Percentiles rank a stretch among this genome's conserved stretches.
These are phyloP conservation scores for Gastrophysa polygoni DNA, from an alignment of 2,888 invertebrate species.

Conservation along the genomic window DNA sequence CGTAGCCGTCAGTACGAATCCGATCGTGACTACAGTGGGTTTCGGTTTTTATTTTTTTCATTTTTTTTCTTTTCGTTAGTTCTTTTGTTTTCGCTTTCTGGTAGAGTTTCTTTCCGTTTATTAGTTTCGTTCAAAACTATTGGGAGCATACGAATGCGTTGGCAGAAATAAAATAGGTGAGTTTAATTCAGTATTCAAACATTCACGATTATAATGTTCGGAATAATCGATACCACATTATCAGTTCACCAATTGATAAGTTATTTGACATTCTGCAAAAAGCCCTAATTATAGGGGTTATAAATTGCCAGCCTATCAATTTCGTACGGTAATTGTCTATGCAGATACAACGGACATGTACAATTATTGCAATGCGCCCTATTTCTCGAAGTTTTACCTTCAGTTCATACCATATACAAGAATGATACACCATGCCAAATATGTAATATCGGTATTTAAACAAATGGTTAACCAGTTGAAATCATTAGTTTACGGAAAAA, in stretches of 20 bases:
- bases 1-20: slow-evolving; percentile 38
- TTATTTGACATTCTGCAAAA: slow-evolving; percentile 6
- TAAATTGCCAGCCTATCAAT: not conserved
- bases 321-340: not conserved
- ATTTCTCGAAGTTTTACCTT: too few relatives aligned
- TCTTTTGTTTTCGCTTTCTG: slow-evolving; percentile 48
- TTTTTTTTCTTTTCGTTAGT: slow-evolving; percentile 48
- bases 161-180: slow-evolving; percentile 37
- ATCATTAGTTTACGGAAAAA: not conserved
- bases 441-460: not conserved
- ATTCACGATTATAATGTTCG: slow-evolving; percentile 21
- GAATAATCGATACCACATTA: slow-evolving; percentile 27
- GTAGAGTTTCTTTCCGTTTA: slow-evolving; percentile 30
- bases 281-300: slow-evolving; percentile 6
- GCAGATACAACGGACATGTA: not conserved
- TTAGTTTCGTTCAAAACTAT: slow-evolving; percentile 32
- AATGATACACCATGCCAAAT: not conserved
- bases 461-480: not conserved
- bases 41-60: slow-evolving; percentile 49
- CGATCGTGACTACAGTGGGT: slow-evolving; percentile 42
- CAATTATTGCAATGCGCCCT: not conserved
- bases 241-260: slow-evolving; percentile 9
- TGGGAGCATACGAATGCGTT: slow-evolving; percentile 31
- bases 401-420: not conserved
- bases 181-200: slow-evolving; percentile 21